Evolutionary conservation across 2,888 invertebrate species (phyloP), one percentile per base, ranked within the genome.

Genomic region (Zeuzera pyrina): DNA sequence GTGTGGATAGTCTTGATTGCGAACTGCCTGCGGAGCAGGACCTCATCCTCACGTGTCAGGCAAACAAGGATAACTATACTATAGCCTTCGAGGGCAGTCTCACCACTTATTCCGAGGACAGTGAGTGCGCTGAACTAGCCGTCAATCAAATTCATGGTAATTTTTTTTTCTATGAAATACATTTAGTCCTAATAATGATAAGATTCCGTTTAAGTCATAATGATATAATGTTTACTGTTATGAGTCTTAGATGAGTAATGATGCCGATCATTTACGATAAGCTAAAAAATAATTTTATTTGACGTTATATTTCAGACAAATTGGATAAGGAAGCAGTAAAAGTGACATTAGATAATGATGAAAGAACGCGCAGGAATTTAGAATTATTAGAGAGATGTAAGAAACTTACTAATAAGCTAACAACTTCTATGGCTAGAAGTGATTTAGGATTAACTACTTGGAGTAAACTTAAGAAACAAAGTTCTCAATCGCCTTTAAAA

Each of bases 61-160:
- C 94, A 41, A 94, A 95, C 71, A 95, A 95, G 84, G 93, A 95
- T 74, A 96, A 96, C 83, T 96, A 96, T 68, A 96, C 95, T 43
- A 95, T 96, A 58, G 95, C 95, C 47, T 96, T 96, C 57, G 95
- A 95, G 83, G 95, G 94, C 58, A 93, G 93, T 55, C 86, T 90
- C 51, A 90, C 91, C 45, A 89, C 91, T 84, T 93, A 91, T 71
- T 93, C 93, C 32, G 94, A 94, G 74, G 93, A 91, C 65, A 92
- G 91, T 62, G 91, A 91, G 76, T 91, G 89, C 71, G 84, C 57
- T 44, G 83, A 81, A 63, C 52, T 63, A 37, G 63, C 77, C 71
- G 81, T 81, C 79, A 81, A 72, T 79, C 74, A 79, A 70, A 78
- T 65, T 74, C 76, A 73, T 83, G 83, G 83, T 83, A 61, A 43